Evolutionary conservation across 2,888 invertebrate genomes (phyloP).

Genomic region (Eupithecia subumbrata): DNA sequence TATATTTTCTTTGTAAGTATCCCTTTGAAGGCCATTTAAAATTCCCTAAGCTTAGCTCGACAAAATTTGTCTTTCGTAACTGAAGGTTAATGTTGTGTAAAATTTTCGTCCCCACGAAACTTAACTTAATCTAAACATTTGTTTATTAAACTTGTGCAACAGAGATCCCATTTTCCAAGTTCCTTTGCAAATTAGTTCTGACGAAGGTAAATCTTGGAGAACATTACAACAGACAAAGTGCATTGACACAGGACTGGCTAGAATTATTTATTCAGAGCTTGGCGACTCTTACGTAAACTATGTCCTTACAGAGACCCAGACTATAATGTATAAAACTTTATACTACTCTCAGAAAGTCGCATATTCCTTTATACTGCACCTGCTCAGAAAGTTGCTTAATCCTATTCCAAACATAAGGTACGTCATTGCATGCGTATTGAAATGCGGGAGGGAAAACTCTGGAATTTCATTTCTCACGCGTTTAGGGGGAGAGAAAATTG

Average conservation of each 20-base stretch:
- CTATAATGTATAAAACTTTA: not conserved
- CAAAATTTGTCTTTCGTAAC: not conserved
- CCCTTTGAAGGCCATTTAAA: not conserved
- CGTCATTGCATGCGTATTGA: no score
- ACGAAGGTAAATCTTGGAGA: conserved; percentile 18
- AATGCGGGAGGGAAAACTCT: no score
- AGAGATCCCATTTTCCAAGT: conserved; percentile 9
- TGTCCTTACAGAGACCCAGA: not conserved
- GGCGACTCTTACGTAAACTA: not conserved
- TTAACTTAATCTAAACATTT: conserved; percentile 2
- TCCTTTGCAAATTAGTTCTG: conserved; percentile 15
- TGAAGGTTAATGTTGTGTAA: not conserved
- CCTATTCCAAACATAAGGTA: no score
- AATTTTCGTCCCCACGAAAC: conserved; percentile 1
- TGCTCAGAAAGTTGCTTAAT: no score
- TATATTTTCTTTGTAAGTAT: no score
- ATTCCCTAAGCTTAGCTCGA: not conserved
- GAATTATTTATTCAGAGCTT: conserved; percentile 14
- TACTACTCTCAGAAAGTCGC: no score
- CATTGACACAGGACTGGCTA: conserved; percentile 24
- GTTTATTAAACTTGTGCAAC: conserved; percentile 15
- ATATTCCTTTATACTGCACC: no score
- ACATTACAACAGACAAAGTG: conserved; percentile 16
- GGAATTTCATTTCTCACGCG: no score
- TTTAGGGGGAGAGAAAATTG: no score